Conservation (phyloP, 2,113 vertebrate species). For the Leptocoma aspasia region DNA sequence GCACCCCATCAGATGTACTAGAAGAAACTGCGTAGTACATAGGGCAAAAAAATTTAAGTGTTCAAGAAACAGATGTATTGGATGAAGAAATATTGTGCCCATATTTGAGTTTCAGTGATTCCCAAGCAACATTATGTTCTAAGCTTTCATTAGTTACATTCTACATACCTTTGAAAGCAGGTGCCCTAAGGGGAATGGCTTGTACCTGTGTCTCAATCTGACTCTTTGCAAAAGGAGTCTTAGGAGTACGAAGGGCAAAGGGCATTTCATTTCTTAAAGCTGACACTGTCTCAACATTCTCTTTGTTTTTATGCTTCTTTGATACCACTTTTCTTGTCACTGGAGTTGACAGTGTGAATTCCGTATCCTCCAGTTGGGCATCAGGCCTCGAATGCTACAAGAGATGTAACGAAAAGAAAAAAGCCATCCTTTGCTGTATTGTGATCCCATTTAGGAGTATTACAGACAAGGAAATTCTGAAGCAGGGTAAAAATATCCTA, state of each 20-base stretch:
- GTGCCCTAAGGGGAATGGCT: slow-evolving; percentile 61
- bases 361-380: background rate
- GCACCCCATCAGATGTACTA: background rate
- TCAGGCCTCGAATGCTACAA: slow-evolving; percentile 34
- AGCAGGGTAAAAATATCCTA: background rate
- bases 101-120: background rate
- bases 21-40: background rate
- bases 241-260: slow-evolving; percentile 77
- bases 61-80: background rate
- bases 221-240: slow-evolving; percentile 74
- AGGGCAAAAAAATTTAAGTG: background rate
- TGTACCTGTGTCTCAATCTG: slow-evolving; percentile 63
- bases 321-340: slow-evolving; percentile 53
- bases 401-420: background rate
- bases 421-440: background rate
- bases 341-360: slow-evolving; percentile 57
- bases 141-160: background rate
- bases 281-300: slow-evolving; percentile 70
- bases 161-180: slow-evolving; percentile 61
- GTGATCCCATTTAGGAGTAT: background rate
- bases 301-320: slow-evolving; percentile 78
- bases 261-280: slow-evolving; percentile 54
- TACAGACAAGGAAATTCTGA: background rate
- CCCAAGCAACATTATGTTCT: background rate
- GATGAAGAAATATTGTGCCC: background rate